These are phyloP conservation scores for Pseudochirops cupreus DNA, from an alignment of 2,797 vertebrate genomes.

Conservation along the genomic window DNA sequence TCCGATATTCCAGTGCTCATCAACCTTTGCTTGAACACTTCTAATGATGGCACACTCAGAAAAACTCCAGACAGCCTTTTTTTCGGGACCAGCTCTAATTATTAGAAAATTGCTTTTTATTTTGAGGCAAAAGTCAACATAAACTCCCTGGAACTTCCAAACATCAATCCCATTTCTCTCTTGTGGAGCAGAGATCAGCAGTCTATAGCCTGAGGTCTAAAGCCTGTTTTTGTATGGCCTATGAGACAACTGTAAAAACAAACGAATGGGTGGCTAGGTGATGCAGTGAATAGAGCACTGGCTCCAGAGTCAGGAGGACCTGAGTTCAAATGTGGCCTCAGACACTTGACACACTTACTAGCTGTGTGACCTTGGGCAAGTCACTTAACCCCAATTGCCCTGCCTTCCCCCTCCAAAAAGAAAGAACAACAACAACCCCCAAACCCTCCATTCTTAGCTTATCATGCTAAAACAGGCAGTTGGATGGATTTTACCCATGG, in stretches of 20 bases:
- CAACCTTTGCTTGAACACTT: conserved; percentile 31
- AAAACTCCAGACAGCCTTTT: conserved; percentile 14
- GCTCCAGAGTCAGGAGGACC: too few species aligned
- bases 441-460: not conserved
- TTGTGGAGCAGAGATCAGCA: not conserved
- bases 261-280: not conserved
- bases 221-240: not conserved
- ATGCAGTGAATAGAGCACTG: too few species aligned
- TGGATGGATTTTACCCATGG: not conserved
- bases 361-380: too few species aligned
- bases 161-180: not conserved
- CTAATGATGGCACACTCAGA: not conserved
- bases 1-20: conserved; percentile 15
- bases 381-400: too few species aligned
- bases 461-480: not conserved
- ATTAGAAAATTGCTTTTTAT: conserved; percentile 6
- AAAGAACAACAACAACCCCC: too few species aligned
- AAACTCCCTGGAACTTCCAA: not conserved
- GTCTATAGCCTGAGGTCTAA: not conserved
- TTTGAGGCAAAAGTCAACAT: not conserved
- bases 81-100: not conserved
- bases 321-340: too few species aligned
- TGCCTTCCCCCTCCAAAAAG: too few species aligned
- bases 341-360: too few species aligned
- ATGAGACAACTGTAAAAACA: not conserved